Evolutionary conservation across 1,140 invertebrate species (phyloP).

Genomic region (Phenacoccus solenopsis): DNA sequence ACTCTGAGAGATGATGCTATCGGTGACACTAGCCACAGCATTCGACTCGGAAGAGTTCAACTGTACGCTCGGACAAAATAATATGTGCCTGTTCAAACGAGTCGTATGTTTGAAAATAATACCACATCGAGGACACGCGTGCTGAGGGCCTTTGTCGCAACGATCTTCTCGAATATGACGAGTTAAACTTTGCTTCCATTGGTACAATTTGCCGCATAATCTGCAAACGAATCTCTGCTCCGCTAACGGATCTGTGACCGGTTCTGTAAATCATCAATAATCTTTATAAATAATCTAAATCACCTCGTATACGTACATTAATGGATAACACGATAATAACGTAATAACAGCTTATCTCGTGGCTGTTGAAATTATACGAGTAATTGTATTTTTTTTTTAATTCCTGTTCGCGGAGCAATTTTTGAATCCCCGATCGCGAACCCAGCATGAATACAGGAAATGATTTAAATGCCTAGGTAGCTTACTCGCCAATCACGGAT

Average conservation of each 20-base stretch:
- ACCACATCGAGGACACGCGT: slow-evolving; percentile 24
- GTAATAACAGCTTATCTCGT: too few species aligned
- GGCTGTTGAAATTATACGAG: too few species aligned
- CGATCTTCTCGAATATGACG: slow-evolving; percentile 35
- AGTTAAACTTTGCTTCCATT: slow-evolving; percentile 28
- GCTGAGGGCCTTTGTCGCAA: slow-evolving; percentile 35
- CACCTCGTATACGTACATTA: too few species aligned
- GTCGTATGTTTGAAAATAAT: slow-evolving; percentile 28
- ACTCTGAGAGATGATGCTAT: background rate
- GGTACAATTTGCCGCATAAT: slow-evolving; percentile 25
- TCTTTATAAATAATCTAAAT: too few species aligned
- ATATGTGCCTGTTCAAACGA: slow-evolving; percentile 25
- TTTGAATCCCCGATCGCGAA: too few species aligned
- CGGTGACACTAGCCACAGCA: background rate
- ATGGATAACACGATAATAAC: too few species aligned
- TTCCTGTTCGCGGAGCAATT: too few species aligned
- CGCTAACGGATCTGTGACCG: background rate
- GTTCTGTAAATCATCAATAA: slow-evolving; percentile 20
- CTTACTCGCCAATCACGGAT: too few species aligned
- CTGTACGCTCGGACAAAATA: slow-evolving; percentile 24
- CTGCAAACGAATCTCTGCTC: slow-evolving; percentile 23
- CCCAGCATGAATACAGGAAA: too few species aligned
- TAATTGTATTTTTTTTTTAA: too few species aligned
- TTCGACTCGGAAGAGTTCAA: slow-evolving; percentile 10
- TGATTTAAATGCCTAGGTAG: too few species aligned